Percentiles rank a stretch among this genome's conserved stretches.
phyloP scores from a whole-genome alignment of 2,888 invertebrate genomes.

The Tryphoninae sp. region DNA sequence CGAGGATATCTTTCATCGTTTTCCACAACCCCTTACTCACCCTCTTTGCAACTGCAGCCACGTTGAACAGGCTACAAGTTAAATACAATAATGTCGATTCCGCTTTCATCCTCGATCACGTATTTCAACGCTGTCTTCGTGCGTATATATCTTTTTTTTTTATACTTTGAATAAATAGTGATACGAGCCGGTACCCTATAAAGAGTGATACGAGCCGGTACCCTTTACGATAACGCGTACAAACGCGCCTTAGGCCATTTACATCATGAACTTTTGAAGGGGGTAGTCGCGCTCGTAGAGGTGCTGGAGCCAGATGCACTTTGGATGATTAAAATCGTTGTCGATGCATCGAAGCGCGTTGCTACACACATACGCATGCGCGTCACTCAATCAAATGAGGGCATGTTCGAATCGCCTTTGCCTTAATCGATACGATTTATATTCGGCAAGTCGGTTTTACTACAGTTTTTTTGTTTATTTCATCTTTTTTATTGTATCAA shows the following conservation, averaged over 20 bases:
- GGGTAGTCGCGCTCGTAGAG: background rate
- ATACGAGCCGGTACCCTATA: background rate
- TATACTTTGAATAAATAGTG: no score
- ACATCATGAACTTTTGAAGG: background rate
- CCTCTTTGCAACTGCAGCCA: background rate
- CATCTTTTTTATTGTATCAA: background rate
- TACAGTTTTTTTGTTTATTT: conserved; percentile 8
- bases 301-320: conserved; percentile 46
- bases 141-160: background rate
- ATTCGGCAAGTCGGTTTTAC: conserved; percentile 12
- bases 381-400: conserved; percentile 38
- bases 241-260: conserved; percentile 43
- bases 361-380: background rate
- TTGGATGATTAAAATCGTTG: conserved; percentile 58
- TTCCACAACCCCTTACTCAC: background rate
- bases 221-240: background rate
- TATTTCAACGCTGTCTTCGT: conserved; percentile 1
- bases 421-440: conserved; percentile 39
- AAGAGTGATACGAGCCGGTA: background rate
- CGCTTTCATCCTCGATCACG: conserved; percentile 29
- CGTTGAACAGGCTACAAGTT: background rate
- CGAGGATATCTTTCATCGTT: conserved; percentile 22
- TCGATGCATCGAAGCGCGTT: conserved; percentile 18
- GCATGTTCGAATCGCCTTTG: conserved; percentile 38
- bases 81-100: background rate